Evolutionary conservation across 1,140 invertebrate genomes (phyloP), one percentile per base, ranked within the genome.

Genomic region (Drosophila serrata): DNA sequence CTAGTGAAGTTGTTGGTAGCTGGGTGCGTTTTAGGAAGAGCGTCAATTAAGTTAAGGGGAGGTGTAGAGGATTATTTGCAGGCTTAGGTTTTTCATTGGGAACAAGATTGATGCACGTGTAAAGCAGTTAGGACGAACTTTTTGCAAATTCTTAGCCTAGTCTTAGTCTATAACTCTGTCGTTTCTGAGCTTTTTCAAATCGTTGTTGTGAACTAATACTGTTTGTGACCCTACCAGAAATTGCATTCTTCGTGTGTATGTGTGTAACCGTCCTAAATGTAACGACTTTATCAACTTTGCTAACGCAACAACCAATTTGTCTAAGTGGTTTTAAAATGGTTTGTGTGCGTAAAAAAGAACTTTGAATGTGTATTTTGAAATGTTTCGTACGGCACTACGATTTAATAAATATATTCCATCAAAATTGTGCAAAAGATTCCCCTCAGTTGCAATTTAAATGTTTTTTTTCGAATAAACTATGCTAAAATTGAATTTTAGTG

Each of bases 401-500:
- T 81, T 90, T 81, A 87, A 68, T 70, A 49, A 69, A 75, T 82
- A 49, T 79, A 82, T 67, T 72, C 59, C 45, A 75, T 46, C 56
- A 43, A 63, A 73, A 80, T 61, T 81, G 62, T 59, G 57, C 51
- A 63, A 53, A 4, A 53, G 72, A 76, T 75, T 61, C 29, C 75
- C 69, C 56, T 85, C 33, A 63, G 75, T 90, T 90, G 75, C 75
- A 73, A 68, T 59, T 79, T 70, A 49, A 79, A 68, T 76, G 46
- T 67, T 76, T 80, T 72, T 58, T 78, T 87, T 79, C 51, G 13
- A 84, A 84, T 84, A 84, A 87, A 88, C 42, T 72, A 77, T 72
- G 76, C 84, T 87, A 84, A 87, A 87, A 88, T 88, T 48, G 0
- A 88, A 88, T 88, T 90, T 90, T 84, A 84, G 85, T 84, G 42